Evolutionary conservation across 2,797 vertebrate genomes (phyloP).

Genomic region (Steatocranus sp.): DNA sequence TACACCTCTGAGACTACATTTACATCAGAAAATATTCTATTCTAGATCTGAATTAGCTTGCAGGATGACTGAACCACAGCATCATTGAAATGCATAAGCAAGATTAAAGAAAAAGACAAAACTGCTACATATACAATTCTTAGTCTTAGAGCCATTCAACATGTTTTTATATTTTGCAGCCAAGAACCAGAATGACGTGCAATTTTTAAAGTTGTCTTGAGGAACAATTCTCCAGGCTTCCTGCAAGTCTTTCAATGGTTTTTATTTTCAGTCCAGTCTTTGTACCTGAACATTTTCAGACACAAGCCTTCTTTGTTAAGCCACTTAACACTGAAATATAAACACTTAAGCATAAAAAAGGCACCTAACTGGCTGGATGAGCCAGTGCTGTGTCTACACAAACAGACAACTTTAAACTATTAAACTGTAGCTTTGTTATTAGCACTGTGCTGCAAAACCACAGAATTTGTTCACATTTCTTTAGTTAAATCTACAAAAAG

Average conservation of each 20-base stretch:
- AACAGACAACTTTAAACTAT: neutral
- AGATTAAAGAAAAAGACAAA: neutral
- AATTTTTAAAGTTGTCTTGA: accelerated
- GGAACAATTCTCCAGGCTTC: neutral
- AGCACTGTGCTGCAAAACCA: accelerated
- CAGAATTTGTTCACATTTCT: neutral
- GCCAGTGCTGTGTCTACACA: neutral
- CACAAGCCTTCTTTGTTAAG: neutral
- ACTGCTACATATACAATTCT: neutral
- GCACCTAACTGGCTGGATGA: neutral
- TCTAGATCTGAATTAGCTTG: neutral
- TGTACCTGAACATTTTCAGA: neutral
- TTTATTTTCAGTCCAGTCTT: neutral
- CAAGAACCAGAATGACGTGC: neutral
- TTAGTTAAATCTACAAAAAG: neutral
- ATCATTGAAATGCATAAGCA: neutral
- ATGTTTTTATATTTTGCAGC: neutral
- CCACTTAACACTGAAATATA: neutral
- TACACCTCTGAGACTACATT: neutral
- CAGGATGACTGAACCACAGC: neutral
- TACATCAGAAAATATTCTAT: neutral
- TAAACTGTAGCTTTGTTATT: neutral
- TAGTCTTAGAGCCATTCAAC: neutral
- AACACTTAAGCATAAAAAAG: neutral
- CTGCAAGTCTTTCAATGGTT: neutral